Conservation (phyloP, 2,888 invertebrate genomes). For the Julus scanicus region DNA sequence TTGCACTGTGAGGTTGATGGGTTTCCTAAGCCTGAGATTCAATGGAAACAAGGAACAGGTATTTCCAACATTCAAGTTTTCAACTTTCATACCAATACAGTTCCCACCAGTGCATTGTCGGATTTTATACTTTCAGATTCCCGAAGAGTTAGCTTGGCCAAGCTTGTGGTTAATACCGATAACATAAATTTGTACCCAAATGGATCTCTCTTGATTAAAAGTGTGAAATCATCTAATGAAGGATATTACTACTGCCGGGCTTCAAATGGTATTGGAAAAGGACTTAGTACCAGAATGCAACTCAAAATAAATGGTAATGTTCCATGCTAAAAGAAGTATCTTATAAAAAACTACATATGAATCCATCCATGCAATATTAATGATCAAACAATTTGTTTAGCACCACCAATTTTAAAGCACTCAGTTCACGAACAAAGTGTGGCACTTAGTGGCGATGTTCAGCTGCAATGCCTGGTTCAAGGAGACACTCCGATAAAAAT, state of each 20-base stretch:
- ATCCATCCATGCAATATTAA: too few relatives aligned
- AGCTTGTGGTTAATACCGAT: background rate
- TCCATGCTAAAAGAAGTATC: background rate
- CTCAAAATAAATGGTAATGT: conserved; percentile 55
- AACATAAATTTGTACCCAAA: conserved; percentile 53
- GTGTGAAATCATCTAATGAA: conserved; percentile 49
- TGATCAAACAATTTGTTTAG: background rate
- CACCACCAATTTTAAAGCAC: conserved; percentile 47
- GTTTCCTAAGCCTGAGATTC: conserved; percentile 86
- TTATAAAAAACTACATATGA: too few relatives aligned
- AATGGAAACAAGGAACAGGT: conserved; percentile 72
- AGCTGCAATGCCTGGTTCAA: conserved; percentile 52
- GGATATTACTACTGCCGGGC: conserved; percentile 57
- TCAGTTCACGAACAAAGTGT: background rate
- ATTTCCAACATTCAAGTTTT: too few relatives aligned
- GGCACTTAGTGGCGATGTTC: background rate
- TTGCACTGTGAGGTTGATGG: conserved; percentile 91
- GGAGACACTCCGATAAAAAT: conserved; percentile 55
- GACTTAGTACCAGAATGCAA: conserved; percentile 53
- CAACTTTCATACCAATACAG: too few relatives aligned
- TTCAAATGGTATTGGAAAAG: conserved; percentile 55
- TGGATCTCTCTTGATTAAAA: conserved; percentile 55
- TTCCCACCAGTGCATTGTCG: too few relatives aligned
- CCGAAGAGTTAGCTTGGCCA: background rate
- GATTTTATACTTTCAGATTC: conserved; percentile 11